Percentiles rank a stretch among this genome's conserved stretches.
phyloP scores from a whole-genome alignment of 2,888 invertebrate species.

The Dynastes grantii region DNA sequence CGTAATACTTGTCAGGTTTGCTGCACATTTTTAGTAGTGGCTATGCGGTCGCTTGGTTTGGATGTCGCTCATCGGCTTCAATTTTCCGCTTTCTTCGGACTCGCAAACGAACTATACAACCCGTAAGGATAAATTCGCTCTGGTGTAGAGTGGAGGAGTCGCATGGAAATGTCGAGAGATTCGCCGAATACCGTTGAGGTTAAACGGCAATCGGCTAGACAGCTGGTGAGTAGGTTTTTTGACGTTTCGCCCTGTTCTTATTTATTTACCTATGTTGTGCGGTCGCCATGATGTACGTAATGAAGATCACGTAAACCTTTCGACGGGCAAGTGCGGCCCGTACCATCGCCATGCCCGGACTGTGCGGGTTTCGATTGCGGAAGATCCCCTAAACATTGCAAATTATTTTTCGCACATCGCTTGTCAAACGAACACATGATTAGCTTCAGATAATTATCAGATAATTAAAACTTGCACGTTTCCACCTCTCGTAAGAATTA shows the following conservation, averaged over 20 bases:
- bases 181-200: constrained; percentile 70
- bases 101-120: neutral
- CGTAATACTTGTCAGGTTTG: constrained; percentile 8
- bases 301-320: constrained; percentile 76
- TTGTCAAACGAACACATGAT: too few relatives aligned
- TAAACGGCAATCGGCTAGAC: constrained; percentile 76
- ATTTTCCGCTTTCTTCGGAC: constrained; percentile 61
- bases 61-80: constrained; percentile 60
- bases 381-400: neutral
- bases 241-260: constrained; percentile 26
- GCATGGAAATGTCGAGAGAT: constrained; percentile 75
- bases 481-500: too few relatives aligned
- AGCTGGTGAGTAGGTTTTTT: constrained; percentile 74
- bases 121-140: constrained; percentile 3
- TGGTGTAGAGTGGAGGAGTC: constrained; percentile 59
- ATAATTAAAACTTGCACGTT: too few relatives aligned
- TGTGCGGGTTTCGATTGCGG: neutral
- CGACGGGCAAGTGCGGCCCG: neutral
- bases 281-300: constrained; percentile 78
- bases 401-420: neutral
- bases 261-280: constrained; percentile 38
- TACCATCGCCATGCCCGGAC: constrained; percentile 36
- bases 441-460: too few relatives aligned
- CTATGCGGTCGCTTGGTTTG: constrained; percentile 63
- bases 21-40: constrained; percentile 66